A percentile compares a stretch with the other conserved stretches of the same genome.
Conservation (phyloP, 2,888 invertebrate genomes). For the Minunthozetes semirufus region DNA sequence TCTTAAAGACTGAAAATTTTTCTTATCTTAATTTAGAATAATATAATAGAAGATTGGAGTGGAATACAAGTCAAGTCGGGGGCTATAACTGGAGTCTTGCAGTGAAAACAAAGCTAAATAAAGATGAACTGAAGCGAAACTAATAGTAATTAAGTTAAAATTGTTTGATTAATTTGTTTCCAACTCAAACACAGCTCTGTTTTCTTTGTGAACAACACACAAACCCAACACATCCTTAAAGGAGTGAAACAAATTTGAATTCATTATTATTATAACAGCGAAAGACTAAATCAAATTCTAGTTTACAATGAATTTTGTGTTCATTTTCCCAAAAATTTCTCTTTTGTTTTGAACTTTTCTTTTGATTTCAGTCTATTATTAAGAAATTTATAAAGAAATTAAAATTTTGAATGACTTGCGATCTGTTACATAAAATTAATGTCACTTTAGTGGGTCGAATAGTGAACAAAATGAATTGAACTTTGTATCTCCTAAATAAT, state of each 20-base stretch:
- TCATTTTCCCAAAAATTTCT: not conserved
- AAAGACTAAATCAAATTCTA: not conserved
- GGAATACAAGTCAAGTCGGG: not conserved
- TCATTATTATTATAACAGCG: not conserved
- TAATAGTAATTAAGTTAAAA: slow-evolving; percentile 31
- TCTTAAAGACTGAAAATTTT: slow-evolving; percentile 1
- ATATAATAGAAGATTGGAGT: not conserved
- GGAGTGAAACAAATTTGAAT: not conserved
- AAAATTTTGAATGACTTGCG: too few species aligned
- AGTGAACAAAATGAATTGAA: too few species aligned
- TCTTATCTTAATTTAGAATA: slow-evolving; percentile 5
- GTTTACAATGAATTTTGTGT: not conserved
- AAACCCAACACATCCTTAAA: not conserved
- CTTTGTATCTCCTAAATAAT: too few species aligned
- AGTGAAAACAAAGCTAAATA: slow-evolving; percentile 11
- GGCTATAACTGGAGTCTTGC: not conserved
- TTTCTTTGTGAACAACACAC: not conserved
- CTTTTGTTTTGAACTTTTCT: not conserved
- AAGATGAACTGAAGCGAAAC: slow-evolving; percentile 17
- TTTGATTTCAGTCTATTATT: not conserved
- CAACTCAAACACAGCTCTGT: not conserved
- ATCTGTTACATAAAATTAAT: too few species aligned
- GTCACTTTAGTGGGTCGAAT: too few species aligned
- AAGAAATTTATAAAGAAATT: too few species aligned
- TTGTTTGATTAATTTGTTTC: slow-evolving; percentile 25